Base-by-base conservation (phyloP, 2,888 invertebrate genomes). In the Carpatolechia fugitivella region DNA sequence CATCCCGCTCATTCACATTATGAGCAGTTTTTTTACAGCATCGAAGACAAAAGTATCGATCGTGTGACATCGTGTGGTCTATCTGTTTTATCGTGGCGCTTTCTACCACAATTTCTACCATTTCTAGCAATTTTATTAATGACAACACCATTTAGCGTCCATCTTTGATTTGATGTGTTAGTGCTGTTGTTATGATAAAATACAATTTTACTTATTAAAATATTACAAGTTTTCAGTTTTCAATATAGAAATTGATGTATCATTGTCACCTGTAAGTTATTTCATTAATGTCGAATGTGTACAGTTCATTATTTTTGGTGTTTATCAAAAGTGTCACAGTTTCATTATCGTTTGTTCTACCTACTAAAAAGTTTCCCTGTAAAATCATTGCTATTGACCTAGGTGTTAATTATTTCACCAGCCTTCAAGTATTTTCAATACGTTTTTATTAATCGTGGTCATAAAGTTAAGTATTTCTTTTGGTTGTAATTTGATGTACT, bases 111-210 rank as follows among this genome's bases (percentile, higher is more conserved):
- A n/a, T n/a, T n/a, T n/a, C n/a, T n/a, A n/a, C n/a, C n/a, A n/a
- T n/a, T n/a, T n/a, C n/a, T 33, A 56, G 24, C 3, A 24, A 16
- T 52, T 46, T 46, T 38, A 13, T 14, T 31, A 30, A 54, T 65
- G 66, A 74, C 85, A 87, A 86, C 83, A 83, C 77, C 78, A 84
- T 84, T 85, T 85, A 80, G 89, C 90, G 89, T 90, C 90, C 90
- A 90, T 90, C 89, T 89, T 89, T 86, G 80, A 78, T 83, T 79
- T 85, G 84, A 82, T 88, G 86, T 88, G 82, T 86, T 44, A 33
- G 24, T 88, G 82, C 87, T 87, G 83, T 86, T 88, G 84, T 88
- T 83, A 85, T 86, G 81, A n/a, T n/a, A n/a, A n/a, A n/a, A n/a
- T n/a, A n/a, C n/a, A n/a, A n/a, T n/a, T n/a, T n/a, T n/a, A n/a